phyloP scores from a whole-genome alignment of 2,888 invertebrate species.

The Pycnomerus fuliginosus region DNA sequence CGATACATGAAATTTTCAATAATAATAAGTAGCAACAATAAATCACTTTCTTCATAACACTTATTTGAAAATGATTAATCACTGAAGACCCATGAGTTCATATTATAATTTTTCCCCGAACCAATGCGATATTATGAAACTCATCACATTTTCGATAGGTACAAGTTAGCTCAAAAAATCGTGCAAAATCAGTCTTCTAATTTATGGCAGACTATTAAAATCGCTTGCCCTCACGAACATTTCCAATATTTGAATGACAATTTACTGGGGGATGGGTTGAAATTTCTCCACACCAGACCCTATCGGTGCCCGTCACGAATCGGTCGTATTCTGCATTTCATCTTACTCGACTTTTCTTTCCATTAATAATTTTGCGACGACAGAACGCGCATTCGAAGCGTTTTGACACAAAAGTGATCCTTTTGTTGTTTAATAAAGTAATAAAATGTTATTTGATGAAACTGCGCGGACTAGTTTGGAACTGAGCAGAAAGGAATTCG shows the following conservation, averaged over 20 bases:
- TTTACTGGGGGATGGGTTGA: constrained; percentile 5
- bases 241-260: constrained; percentile 21
- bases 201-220: constrained; percentile 19
- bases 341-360: constrained; percentile 6
- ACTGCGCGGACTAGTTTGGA: constrained; percentile 20
- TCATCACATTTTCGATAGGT: too few species aligned
- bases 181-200: too few species aligned
- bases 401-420: not conserved
- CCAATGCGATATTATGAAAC: too few species aligned
- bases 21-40: too few species aligned
- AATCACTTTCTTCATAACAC: too few species aligned
- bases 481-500: constrained; percentile 28
- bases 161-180: too few species aligned
- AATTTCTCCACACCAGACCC: constrained; percentile 13
- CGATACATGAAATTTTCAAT: too few species aligned
- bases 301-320: constrained; percentile 32
- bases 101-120: too few species aligned
- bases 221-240: constrained; percentile 16
- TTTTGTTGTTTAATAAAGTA: not conserved
- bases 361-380: constrained; percentile 21
- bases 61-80: too few species aligned
- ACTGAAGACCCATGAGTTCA: too few species aligned
- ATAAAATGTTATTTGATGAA: constrained; percentile 26
- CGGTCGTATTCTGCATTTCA: constrained; percentile 29
- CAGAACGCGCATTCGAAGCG: constrained; percentile 9